Base-by-base conservation (phyloP, 1,140 invertebrate genomes). In the Drosophila nannoptera region DNA sequence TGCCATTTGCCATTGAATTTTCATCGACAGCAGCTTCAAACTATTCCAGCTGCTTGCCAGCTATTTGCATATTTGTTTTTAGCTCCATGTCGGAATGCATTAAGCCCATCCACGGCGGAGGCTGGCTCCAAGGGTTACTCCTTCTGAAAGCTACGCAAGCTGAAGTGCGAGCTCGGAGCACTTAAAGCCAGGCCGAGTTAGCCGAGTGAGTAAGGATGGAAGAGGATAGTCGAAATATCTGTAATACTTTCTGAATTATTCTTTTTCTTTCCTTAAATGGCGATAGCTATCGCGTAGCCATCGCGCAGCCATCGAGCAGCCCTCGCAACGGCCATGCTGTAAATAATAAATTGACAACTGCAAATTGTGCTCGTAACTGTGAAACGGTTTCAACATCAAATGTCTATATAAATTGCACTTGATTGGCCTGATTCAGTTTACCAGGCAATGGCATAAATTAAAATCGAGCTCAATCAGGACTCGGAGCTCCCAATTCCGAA, bases 321-420 rank as follows among this genome's bases (percentile, higher is more conserved):
- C 72, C 80, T 73, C 73, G 78, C 12, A n/a, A 3, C 22, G 16
- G 6, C 32, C 11, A 14, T 11, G 16, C 31, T 55, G 75, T 82
- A 72, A 82, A 83, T 82, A 83, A 84, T 83, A 73, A 78, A 83
- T 80, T 67, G 69, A 76, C 72, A 84, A 76, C 54, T 65, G 76
- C 64, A 69, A 78, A 76, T 81, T 84, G 67, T 65, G 53, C 53
- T 63, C 36, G 72, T 75, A 78, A 83, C 75, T 78, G 68, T 59
- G 75, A 76, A 78, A 64, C 60, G 66, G 66, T 80, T 80, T 86
- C 81, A 80, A 69, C 68, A 83, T 71, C 69, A 84, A 84, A 86
- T 86, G 80, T 84, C 80, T 84, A 84, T 84, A 86, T 84, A 86
- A 84, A 80, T 84, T 86, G 80, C 80, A 84, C 81, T 84, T 86